Percentiles rank a stretch among this genome's conserved stretches.
These are phyloP conservation scores for Otus scops DNA, from an alignment of 2,797 vertebrate species.

Conservation along the genomic window DNA sequence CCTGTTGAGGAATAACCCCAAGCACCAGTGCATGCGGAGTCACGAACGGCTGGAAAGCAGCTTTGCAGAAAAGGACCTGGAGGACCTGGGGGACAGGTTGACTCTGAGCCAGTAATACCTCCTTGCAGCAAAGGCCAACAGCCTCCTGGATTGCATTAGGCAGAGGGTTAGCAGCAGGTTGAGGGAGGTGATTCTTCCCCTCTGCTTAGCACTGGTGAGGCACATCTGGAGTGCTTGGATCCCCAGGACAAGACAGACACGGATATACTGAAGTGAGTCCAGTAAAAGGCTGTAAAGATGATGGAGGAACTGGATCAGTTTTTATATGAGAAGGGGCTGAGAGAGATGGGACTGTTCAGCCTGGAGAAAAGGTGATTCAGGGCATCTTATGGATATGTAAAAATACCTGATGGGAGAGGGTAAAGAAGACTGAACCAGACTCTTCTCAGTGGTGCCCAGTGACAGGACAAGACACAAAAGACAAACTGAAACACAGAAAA, in stretches of 20 bases:
- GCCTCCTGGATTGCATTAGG: background rate
- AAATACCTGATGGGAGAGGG: background rate
- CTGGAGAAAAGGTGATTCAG: background rate
- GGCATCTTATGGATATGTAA: background rate
- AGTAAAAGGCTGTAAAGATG: background rate
- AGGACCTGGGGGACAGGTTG: background rate
- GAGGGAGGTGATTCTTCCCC: background rate
- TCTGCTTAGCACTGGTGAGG: too few species aligned
- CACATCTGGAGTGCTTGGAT: background rate
- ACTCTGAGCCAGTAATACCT: background rate
- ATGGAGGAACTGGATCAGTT: background rate
- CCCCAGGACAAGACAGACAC: background rate
- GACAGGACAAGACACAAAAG: background rate
- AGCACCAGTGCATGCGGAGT: background rate
- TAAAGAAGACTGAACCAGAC: background rate
- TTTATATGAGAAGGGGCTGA: background rate
- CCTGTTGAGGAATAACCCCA: background rate
- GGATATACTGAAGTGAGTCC: background rate
- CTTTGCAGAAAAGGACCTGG: background rate
- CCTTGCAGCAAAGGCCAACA: background rate
- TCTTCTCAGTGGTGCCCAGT: background rate
- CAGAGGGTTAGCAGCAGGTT: background rate
- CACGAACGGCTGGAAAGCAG: background rate
- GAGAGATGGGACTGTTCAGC: background rate
- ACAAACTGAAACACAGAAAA: background rate